Evolutionary conservation across 2,888 invertebrate genomes (phyloP).

Genomic region (Podabrus alpinus): DNA sequence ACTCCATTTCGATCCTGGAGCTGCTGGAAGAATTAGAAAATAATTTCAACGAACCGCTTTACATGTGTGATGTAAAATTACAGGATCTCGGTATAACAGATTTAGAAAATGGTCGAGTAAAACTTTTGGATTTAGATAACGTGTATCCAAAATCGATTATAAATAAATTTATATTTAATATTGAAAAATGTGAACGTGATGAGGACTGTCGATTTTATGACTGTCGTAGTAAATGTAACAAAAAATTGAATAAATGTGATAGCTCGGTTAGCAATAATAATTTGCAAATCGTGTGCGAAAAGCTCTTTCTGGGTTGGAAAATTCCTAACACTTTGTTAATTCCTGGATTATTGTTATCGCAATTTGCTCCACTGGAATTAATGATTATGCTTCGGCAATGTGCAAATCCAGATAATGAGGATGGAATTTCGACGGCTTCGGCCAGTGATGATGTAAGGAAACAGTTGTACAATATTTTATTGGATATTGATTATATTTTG

Average conservation of each 20-base stretch:
- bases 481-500: constrained; percentile 54
- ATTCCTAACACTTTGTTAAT: constrained; percentile 64
- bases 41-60: constrained; percentile 63
- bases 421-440: constrained; percentile 56
- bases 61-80: constrained; percentile 71
- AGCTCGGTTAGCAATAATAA: constrained; percentile 66
- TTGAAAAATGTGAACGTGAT: constrained; percentile 59
- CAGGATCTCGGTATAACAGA: constrained; percentile 67
- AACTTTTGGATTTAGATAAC: constrained; percentile 67
- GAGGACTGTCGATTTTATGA: constrained; percentile 71
- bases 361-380: constrained; percentile 62
- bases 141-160: constrained; percentile 63
- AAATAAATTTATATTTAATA: constrained; percentile 56
- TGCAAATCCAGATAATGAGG: constrained; percentile 60
- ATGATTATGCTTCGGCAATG: constrained; percentile 63
- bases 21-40: constrained; percentile 63
- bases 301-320: constrained; percentile 67
- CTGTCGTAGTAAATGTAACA: constrained; percentile 66
- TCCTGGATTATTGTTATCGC: constrained; percentile 65
- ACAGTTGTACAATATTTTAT: constrained; percentile 59
- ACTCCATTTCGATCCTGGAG: constrained; percentile 65
- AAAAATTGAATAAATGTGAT: constrained; percentile 59
- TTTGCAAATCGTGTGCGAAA: constrained; percentile 69
- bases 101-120: constrained; percentile 56
- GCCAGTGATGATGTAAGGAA: constrained; percentile 58